Evolutionary conservation across 2,888 invertebrate genomes (phyloP), one percentile per base, ranked within the genome.

Genomic region (Napeogenes sylphis): DNA sequence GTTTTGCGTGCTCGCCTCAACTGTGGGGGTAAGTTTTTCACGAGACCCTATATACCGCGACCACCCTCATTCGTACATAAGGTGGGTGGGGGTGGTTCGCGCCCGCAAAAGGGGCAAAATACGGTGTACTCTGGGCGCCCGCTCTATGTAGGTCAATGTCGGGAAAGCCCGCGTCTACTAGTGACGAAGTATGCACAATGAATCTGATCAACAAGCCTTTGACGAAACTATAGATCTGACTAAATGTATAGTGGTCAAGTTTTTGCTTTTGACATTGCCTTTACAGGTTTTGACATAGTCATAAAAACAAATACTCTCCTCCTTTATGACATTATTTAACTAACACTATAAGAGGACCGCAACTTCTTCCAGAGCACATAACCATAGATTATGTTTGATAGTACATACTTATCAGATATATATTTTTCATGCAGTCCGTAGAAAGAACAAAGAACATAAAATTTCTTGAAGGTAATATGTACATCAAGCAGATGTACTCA

Each of bases 81-180:
- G 89, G 90, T 86, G 85, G 90, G 90, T 82, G 87, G 88, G 88
- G 90, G 90, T 81, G 90, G 86, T 85, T 88, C 85, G 90, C 88
- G 87, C 91, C 90, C 90, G 90, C 90, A 90, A 90, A 90, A 90
- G 90, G 90, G 90, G 90, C 90, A 90, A 90, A 90, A 90, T 90
- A 90, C 90, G 89, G 87, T 87, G 90, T 89, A 87, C 89, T 90
- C 87, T 89, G 90, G 87, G 90, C 88, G 88, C 90, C 87, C 87
- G 89, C 79, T 87, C 87, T 88, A 90, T 90, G 88, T 91, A 90
- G 91, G 91, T 91, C 91, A 91, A 91, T 91, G 91, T 89, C 91
- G 91, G 91, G 91, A 90, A 91, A 91, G 88, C 90, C 90, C 90
- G 90, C 89, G 90, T 90, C 90, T 90, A 85, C 90, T 87, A 85